phyloP scores from a whole-genome alignment of 2,113 vertebrate species.

The Polypterus bichir region DNA sequence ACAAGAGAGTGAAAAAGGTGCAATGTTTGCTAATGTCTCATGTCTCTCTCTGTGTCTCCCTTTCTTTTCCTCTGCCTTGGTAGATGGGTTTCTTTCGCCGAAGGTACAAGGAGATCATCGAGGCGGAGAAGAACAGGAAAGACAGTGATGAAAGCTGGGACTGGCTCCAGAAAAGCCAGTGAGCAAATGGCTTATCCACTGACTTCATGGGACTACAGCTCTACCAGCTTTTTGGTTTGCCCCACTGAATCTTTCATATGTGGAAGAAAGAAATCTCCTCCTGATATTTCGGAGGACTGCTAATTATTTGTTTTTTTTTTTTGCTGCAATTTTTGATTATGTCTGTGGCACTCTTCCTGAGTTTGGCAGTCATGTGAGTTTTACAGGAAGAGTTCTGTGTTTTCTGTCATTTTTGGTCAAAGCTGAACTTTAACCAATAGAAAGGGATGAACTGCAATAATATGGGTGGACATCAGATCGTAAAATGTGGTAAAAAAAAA shows the following conservation, averaged over 20 bases:
- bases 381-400: slow-evolving; percentile 46
- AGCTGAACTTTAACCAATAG: slow-evolving; percentile 45
- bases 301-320: slow-evolving; percentile 57
- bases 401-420: slow-evolving; percentile 29
- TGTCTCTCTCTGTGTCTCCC: slow-evolving; percentile 8
- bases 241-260: slow-evolving; percentile 94
- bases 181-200: slow-evolving; percentile 52
- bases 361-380: slow-evolving; percentile 46
- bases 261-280: slow-evolving; percentile 97
- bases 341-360: slow-evolving; percentile 45
- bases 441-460: slow-evolving; percentile 49
- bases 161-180: slow-evolving; percentile 91
- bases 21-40: background rate
- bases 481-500: slow-evolving; percentile 46
- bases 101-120: slow-evolving; percentile 92
- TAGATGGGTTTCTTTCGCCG: slow-evolving; percentile 98
- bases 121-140: slow-evolving; percentile 90
- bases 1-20: too few species aligned
- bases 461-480: slow-evolving; percentile 65
- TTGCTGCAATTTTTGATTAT: slow-evolving; percentile 33
- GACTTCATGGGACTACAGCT: slow-evolving; percentile 37
- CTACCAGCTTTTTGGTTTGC: slow-evolving; percentile 43
- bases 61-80: slow-evolving; percentile 22
- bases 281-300: slow-evolving; percentile 89
- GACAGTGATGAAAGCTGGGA: slow-evolving; percentile 94